Evolutionary conservation across 1,140 invertebrate genomes (phyloP).

Genomic region (Scaptodrosophila lebanonensis): DNA sequence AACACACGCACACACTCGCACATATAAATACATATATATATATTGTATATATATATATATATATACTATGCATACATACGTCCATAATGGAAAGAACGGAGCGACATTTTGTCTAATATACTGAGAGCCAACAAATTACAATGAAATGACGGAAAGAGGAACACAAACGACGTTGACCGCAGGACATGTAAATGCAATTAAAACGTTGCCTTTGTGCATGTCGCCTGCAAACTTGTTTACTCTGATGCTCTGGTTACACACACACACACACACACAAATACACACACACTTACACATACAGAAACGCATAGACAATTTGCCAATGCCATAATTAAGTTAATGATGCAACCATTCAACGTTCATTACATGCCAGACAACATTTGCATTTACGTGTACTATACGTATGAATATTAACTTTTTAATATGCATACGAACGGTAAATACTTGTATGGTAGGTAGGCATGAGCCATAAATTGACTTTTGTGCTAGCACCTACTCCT

Average conservation of each 20-base stretch:
- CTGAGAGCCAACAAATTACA: constrained; percentile 38
- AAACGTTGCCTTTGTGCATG: constrained; percentile 46
- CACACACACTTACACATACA: neutral
- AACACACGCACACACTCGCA: constrained; percentile 7
- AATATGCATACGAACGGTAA: too few relatives aligned
- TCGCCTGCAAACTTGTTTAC: constrained; percentile 41
- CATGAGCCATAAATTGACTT: too few relatives aligned
- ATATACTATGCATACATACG: too few relatives aligned
- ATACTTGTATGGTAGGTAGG: too few relatives aligned
- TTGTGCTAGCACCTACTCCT: too few relatives aligned
- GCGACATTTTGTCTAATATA: constrained; percentile 64
- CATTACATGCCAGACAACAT: constrained; percentile 10
- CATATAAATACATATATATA: constrained; percentile 15
- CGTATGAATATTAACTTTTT: neutral
- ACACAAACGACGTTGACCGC: constrained; percentile 53
- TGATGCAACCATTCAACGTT: constrained; percentile 29
- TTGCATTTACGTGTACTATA: constrained; percentile 21
- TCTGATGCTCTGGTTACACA: too few relatives aligned
- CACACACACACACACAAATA: too few relatives aligned
- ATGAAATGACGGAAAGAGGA: constrained; percentile 16
- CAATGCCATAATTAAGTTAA: constrained; percentile 60
- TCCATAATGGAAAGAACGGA: too few relatives aligned
- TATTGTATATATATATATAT: too few relatives aligned
- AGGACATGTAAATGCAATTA: constrained; percentile 74
- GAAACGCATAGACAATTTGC: constrained; percentile 40